Evolutionary conservation across 92 coral and sea anemone species (phyloP), one percentile per base, ranked within the genome.

Genomic region (Diadumene lineata): DNA sequence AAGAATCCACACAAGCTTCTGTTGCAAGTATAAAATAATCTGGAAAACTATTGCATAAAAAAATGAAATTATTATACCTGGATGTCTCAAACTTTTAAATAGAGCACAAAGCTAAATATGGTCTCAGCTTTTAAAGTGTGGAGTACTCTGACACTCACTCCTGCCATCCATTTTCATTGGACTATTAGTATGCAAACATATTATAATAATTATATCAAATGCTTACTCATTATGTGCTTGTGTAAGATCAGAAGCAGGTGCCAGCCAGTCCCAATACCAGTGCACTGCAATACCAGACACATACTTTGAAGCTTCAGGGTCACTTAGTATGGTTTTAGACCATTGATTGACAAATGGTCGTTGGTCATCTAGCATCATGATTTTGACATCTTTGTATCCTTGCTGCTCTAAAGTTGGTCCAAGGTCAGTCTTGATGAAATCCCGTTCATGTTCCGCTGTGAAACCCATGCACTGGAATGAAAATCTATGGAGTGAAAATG

Each of bases 401-500:
- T 74, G 89, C 31, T 86, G 72, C 26, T 82, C 79, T 21, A 93
- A 81, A 15, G 85, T 76, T 70, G 98, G 98, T 22, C 98, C 98
- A 51, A 93, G 85, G 80, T 93, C 98, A 57, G 67, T 61, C 50
- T 93, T 93, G 61, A 93, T 80, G 63, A 93, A 93, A 73, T 93
- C 98, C 25, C 98, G 82, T 60, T 93, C 98, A 23, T 70, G 68
- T 79, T 81, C 80, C 50, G 90, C 76, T 7, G 89, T 68, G 78
- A 87, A 85, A n/a, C 87, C 90, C 98, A 93, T 93, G 53, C 90
- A 84, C 67, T 93, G 98, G 64, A 91, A 91, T n/a, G 89, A 4
- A 77, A 80, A 94, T 13, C 98, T 94, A 68, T 7, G 11, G 17
- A 31, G 86, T 26, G n/a, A n/a, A n/a, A n/a, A n/a, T n/a, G n/a